Percentiles rank a stretch among this genome's conserved stretches.
Evolutionary conservation across 2,797 vertebrate genomes (phyloP).

Genomic region (Microctenopoma stevenorrisi): DNA sequence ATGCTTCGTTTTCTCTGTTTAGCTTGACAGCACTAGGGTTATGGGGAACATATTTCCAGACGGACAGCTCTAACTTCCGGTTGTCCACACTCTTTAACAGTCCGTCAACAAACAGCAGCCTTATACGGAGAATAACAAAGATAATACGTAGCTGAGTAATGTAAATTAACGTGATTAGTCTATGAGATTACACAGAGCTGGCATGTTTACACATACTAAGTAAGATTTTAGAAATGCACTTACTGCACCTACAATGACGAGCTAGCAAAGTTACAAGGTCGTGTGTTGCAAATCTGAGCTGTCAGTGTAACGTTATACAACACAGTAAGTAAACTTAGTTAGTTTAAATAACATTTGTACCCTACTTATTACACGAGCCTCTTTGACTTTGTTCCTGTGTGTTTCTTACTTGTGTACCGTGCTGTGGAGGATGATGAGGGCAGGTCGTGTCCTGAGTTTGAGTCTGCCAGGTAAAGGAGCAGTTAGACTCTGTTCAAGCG

Average conservation of each 20-base stretch:
- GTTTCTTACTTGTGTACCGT: background rate
- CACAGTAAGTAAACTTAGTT: conserved; percentile 27
- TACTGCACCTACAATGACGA: background rate
- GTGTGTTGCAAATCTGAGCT: conserved; percentile 9
- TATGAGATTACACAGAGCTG: fast-evolving
- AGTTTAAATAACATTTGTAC: background rate
- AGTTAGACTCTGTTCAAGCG: conserved; percentile 52
- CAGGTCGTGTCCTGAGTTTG: conserved; percentile 25
- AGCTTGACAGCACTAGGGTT: background rate
- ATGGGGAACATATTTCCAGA: conserved; percentile 63
- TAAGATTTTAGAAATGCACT: background rate
- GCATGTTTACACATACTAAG: too few species aligned
- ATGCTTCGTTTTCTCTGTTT: background rate
- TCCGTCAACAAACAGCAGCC: conserved; percentile 26
- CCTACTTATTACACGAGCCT: background rate
- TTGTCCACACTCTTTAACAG: conserved; percentile 22
- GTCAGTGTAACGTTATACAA: background rate
- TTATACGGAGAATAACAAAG: background rate
- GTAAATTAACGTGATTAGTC: background rate
- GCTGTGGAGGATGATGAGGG: conserved; percentile 75
- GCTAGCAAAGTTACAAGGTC: conserved; percentile 47
- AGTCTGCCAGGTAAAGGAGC: conserved; percentile 41
- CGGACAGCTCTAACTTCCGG: conserved; percentile 68
- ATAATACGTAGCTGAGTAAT: background rate
- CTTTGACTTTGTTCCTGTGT: background rate